Percentiles rank a stretch among this genome's conserved stretches.
Evolutionary conservation across 2,888 invertebrate genomes (phyloP).

Genomic region (Pasiphila rectangulata): DNA sequence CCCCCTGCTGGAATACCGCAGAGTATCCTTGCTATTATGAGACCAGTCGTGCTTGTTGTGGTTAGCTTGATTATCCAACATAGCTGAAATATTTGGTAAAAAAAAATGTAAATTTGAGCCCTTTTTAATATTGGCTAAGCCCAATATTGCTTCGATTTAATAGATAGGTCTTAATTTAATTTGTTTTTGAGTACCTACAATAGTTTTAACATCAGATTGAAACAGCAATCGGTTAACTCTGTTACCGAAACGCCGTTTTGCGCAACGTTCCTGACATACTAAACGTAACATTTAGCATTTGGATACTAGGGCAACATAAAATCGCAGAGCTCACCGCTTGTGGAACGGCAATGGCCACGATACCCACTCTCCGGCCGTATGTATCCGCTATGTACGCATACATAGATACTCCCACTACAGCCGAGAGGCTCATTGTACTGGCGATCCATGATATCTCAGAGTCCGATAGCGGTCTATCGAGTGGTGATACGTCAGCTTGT

Average conservation of each 20-base stretch:
- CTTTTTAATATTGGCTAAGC: no score
- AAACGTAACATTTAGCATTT: constrained; percentile 43
- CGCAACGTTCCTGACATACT: constrained; percentile 28
- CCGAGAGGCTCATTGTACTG: constrained; percentile 57
- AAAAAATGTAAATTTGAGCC: no score
- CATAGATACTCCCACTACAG: constrained; percentile 53
- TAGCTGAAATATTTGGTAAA: no score
- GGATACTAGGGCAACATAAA: constrained; percentile 37
- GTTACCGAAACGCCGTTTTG: constrained; percentile 12
- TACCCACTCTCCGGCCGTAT: constrained; percentile 63
- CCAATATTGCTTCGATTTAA: no score
- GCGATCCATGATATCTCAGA: constrained; percentile 67
- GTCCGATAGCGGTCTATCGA: constrained; percentile 56
- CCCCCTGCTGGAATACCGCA: constrained; percentile 56
- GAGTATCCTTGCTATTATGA: constrained; percentile 49
- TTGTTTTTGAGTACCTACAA: no score
- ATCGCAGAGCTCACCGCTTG: constrained; percentile 58
- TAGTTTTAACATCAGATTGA: no score
- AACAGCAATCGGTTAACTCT: no score
- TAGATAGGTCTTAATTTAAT: no score
- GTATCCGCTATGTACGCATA: constrained; percentile 63
- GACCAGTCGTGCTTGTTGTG: constrained; percentile 39
- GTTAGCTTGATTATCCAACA: constrained; percentile 55
- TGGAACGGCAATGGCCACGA: constrained; percentile 66
- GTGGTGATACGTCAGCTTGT: constrained; percentile 52